Evolutionary conservation across 2,797 vertebrate genomes (phyloP), one percentile per base, ranked within the genome.

Genomic region (Arrhamphus sclerolepis): DNA sequence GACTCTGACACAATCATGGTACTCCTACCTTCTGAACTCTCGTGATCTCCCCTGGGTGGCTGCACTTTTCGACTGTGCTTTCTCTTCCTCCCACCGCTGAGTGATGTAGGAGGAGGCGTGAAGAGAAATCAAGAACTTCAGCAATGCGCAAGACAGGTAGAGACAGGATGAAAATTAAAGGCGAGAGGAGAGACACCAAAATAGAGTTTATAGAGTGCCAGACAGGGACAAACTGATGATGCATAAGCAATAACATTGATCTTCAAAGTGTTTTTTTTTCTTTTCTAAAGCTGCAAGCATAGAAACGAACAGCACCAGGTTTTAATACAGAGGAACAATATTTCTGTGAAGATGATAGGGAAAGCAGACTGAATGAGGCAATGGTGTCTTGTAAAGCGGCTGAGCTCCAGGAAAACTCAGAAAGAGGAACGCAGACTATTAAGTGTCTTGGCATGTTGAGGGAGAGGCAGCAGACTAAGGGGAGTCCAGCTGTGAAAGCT

Each of bases 101-200:
- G 28, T 29, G 72, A 66, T 46, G 72, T 61, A 1, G 46, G 51
- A 14, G 61, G 44, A 39, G 19, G 50, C 66, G 55, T 52, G 34
- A 43, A 43, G 72, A 53, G 21, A 63, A 66, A 84, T 71, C 56
- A 87, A 86, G 81, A 84, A 83, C 85, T 81, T 56, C 66, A 87
- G 88, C 70, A 87, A 91, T 91, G 84, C 63, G 14, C 34, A 56
- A 68, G 78, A 68, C 91, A 91, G 87, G 90, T 86, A 91, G 83
- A 82, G 87, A 90, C 88, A 91, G 80, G 89, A 86, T 49, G 21
- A n/a, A 76, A 70, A 66, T 65, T 21, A 70, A 64, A 40, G 6
- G 46, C 4, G 20, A 34, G 13, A 40, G 6, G 19, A 57, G 46
- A 19, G 18, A 38, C 10, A 48, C 31, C 5, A 17, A 68, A 57